A percentile compares a stretch with the other conserved stretches of the same genome.
Conservation (phyloP, 2,888 invertebrate species). For the Drosophila neotestacea region DNA sequence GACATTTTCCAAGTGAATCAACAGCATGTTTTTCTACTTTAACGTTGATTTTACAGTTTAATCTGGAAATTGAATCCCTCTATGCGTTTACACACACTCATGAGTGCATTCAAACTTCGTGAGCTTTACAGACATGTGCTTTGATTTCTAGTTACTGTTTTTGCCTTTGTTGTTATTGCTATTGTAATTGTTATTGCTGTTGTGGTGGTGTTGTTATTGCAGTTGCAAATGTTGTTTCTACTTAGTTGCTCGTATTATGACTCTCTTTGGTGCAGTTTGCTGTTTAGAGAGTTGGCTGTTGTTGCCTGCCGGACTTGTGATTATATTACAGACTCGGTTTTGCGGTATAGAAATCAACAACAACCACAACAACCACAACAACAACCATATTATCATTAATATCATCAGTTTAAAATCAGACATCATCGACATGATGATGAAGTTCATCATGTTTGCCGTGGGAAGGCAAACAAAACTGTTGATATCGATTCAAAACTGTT, state of each 20-base stretch:
- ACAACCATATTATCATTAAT: constrained; percentile 9
- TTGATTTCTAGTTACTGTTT: constrained; percentile 52
- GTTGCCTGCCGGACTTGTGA: constrained; percentile 51
- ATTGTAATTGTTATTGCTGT: constrained; percentile 38
- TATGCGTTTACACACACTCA: neutral
- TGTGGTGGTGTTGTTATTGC: constrained; percentile 33
- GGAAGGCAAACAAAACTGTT: constrained; percentile 62
- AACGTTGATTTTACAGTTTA: neutral
- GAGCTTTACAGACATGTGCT: constrained; percentile 4
- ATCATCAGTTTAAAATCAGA: constrained; percentile 16
- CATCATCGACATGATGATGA: constrained; percentile 23
- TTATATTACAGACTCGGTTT: constrained; percentile 60
- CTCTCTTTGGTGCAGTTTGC: constrained; percentile 63
- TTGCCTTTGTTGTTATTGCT: constrained; percentile 36
- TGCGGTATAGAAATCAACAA: constrained; percentile 43
- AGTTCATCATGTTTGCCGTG: constrained; percentile 46
- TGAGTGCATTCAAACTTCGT: constrained; percentile 48
- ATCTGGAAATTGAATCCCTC: constrained; percentile 12
- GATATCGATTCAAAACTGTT: constrained; percentile 37
- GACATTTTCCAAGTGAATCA: constrained; percentile 27
- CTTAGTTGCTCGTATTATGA: constrained; percentile 68
- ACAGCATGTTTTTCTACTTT: constrained; percentile 9
- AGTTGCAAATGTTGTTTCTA: constrained; percentile 60
- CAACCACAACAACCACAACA: constrained; percentile 4
- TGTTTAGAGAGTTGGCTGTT: constrained; percentile 62